Conservation (phyloP, 2,113 vertebrate genomes). For the Oryzias melastigma region DNA sequence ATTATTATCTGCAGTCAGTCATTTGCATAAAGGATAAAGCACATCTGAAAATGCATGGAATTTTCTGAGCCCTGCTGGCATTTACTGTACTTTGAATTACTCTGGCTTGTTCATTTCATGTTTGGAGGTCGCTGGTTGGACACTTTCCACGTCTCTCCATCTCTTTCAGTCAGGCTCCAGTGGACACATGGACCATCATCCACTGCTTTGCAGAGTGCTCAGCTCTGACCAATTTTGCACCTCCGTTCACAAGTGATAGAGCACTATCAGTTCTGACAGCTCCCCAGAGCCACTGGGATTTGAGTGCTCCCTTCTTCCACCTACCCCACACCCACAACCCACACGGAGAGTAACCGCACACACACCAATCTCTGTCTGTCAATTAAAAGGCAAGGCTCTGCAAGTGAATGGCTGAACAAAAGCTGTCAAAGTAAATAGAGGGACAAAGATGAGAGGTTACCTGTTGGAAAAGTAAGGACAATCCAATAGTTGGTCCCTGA, state of each 20-base stretch:
- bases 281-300: conserved; percentile 74
- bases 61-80: conserved; percentile 19
- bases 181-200: conserved; percentile 71
- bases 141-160: conserved; percentile 64
- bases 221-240: conserved; percentile 76
- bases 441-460: conserved; percentile 52
- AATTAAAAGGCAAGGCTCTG: conserved; percentile 58
- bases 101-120: conserved; percentile 51
- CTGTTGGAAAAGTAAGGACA: conserved; percentile 62
- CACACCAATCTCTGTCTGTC: conserved; percentile 51
- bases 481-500: conserved; percentile 62
- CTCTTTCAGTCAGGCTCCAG: conserved; percentile 68
- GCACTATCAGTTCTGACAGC: conserved; percentile 82
- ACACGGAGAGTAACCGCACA: conserved; percentile 35
- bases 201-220: conserved; percentile 66
- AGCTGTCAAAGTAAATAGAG: conserved; percentile 66
- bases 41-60: conserved; percentile 5
- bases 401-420: conserved; percentile 72
- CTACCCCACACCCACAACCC: conserved; percentile 40
- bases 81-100: conserved; percentile 40
- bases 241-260: conserved; percentile 76
- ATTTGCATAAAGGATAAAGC: conserved; percentile 21
- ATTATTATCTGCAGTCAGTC: background rate
- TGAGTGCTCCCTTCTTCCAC: conserved; percentile 65
- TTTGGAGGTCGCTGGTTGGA: conserved; percentile 57